Base-by-base conservation (phyloP, 1,140 invertebrate genomes). In the Reticulitermes speratus region DNA sequence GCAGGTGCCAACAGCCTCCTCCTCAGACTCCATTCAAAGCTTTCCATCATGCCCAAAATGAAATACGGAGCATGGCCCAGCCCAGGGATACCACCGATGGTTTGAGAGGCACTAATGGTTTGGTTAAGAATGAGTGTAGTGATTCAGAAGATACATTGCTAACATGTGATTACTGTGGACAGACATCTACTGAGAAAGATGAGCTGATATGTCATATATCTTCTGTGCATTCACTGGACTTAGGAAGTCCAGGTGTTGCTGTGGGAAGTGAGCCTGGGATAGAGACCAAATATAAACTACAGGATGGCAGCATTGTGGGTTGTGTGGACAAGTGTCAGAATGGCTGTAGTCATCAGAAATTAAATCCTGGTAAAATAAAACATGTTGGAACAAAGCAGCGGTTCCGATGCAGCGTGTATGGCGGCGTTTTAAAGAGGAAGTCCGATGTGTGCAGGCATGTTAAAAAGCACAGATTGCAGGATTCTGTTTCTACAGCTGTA, bases 1-100 rank as follows among this genome's bases (percentile, higher is more conserved):
- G 84, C 84, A 84, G 84, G 84, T 84, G n/a, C n/a, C 84, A 65
- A 59, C 48, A 32, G 30, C 30, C n/a, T 65, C 52, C n/a, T 65
- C 52, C 84, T 38, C 84, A 38, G 84, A 84, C 84, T 55, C 38
- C 84, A 19, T 65, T 48, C 84, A 84, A 52, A 52, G 48, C 48
- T 84, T 84, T 84, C 23, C 84, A 84, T 30, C n/a, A 30, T 32
- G 59, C 59, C 9, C 45, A 84, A 52, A 84, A 55, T 52, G 30
- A 52, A 48, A 30, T 84, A 45, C 0, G 30, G 44, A 45, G 25
- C 19, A 65, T 55, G 84, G 19, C 48, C 45, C n/a, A 32, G 52
- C 82, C 82, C 23, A 52, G 55, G 48, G 52, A 45, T 38, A 52
- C 84, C 55, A 30, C 25, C 14, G 59, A 25, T 45, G 48, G 7